Percentiles rank a stretch among this genome's conserved stretches.
Conservation (phyloP, 2,113 vertebrate species). For the Arvicanthis niloticus region DNA sequence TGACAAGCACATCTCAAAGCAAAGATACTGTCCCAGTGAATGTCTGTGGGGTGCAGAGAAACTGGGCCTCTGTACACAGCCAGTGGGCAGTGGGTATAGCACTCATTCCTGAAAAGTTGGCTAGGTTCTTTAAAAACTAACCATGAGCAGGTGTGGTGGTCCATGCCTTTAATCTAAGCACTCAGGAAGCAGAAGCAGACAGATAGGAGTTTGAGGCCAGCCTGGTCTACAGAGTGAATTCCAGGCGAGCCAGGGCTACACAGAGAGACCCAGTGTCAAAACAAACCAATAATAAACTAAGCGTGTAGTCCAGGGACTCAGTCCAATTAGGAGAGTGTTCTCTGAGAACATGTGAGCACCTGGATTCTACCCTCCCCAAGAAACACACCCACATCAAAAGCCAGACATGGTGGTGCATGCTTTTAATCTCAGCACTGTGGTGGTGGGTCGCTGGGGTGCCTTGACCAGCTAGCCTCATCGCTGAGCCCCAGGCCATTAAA, state of each 20-base stretch:
- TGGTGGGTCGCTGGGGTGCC: rapidly evolving
- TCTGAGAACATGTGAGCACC: background rate
- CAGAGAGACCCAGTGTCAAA: background rate
- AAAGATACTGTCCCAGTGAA: background rate
- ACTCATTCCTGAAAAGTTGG: background rate
- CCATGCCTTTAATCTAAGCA: background rate
- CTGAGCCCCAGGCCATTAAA: background rate
- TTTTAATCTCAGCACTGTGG: background rate
- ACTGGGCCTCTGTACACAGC: rapidly evolving
- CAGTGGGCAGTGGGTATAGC: rapidly evolving
- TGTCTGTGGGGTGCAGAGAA: background rate
- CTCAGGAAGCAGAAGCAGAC: background rate
- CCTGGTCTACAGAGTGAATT: background rate
- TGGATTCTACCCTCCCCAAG: background rate
- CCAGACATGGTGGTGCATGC: no score
- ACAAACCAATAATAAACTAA: background rate
- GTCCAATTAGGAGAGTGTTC: background rate
- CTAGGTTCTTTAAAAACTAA: background rate
- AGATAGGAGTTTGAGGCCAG: background rate
- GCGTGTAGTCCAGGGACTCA: background rate
- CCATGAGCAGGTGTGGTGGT: no score
- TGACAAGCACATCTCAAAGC: background rate
- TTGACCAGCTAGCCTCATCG: background rate
- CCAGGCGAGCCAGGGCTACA: no score
- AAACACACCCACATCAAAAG: background rate